Base-by-base conservation (phyloP, 2,113 vertebrate genomes). In the Salvelinus alpinus region DNA sequence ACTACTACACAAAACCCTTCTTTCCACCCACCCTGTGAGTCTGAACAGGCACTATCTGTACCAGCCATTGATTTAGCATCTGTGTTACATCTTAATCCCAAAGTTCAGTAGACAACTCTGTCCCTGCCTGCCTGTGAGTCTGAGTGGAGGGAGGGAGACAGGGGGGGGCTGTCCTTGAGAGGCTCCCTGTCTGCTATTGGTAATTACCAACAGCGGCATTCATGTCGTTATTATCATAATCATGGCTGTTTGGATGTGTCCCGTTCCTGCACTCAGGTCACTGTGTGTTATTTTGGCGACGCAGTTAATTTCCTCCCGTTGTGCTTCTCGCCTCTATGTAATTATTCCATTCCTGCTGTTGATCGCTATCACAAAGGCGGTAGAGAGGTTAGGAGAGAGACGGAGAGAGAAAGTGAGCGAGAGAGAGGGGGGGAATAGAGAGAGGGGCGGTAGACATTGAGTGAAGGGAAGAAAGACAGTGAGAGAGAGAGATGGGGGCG, bases 281-380 rank as follows among this genome's bases (percentile, higher is more conserved):
- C 34, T 0, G 4, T 68, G 64, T 60, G 72, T 18, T 71, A 70
- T 72, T 67, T 78, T 76, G 38, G 65, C 80, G 64, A 68, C 2
- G 76, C 65, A 72, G 64, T 79, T 78, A 65, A 75, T 81, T 79
- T 79, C 73, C 67, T 79, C 38, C 62, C 47, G 38, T 34, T 65
- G 71, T 64, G 67, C 47, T 11, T 14, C 14, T 51, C 48, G 48
- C 16, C 51, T 34, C 57, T 18, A 47, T 48, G 22, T 83, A 86
- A 88, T 91, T 89, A 87, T 82, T 81, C 81, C 73, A 81, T 64
- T 70, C 75, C 27, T 74, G 59, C 47, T 84, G 69, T 76, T 74
- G 59, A 82, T 83, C 48, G 70, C 79, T 31, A 20, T 73, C 25
- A 72, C 27, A 68, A 71, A 16, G 25, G 72, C 73, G 25, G n/a